phyloP scores from a whole-genome alignment of 1,140 invertebrate species.

The Atta texana region DNA sequence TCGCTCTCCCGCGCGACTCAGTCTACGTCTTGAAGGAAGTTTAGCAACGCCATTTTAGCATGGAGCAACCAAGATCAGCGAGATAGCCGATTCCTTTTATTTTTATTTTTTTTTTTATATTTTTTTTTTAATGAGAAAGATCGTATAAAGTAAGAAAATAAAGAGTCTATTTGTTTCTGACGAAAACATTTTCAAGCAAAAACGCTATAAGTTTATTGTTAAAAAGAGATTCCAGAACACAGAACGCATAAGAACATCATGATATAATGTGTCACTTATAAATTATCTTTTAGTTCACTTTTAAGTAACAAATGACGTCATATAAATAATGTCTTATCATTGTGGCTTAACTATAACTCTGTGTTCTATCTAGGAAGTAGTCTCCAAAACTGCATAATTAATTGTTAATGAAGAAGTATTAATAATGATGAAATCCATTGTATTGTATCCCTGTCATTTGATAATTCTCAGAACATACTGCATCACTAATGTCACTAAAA shows the following conservation, averaged over 20 bases:
- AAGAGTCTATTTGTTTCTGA: not conserved
- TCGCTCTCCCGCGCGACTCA: not conserved
- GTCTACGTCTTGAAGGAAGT: constrained; percentile 18
- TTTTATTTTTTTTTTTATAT: no score
- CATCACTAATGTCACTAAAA: not conserved
- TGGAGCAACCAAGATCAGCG: not conserved
- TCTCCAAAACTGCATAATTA: not conserved
- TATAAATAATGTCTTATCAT: no score
- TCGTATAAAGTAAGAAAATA: not conserved
- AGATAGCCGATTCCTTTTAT: not conserved
- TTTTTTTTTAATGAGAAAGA: not conserved
- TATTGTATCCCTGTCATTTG: not conserved
- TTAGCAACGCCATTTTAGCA: not conserved
- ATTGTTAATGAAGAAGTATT: not conserved
- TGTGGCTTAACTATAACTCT: no score
- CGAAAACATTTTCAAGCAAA: not conserved
- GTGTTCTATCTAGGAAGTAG: no score
- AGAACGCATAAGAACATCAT: no score
- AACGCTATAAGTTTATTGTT: not conserved
- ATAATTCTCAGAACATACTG: not conserved
- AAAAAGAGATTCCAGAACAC: not conserved
- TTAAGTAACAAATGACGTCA: no score
- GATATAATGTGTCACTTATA: no score
- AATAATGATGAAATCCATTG: not conserved
- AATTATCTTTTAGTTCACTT: no score